Evolutionary conservation across 2,888 invertebrate species (phyloP).

Genomic region (Trissolcus japonicus): DNA sequence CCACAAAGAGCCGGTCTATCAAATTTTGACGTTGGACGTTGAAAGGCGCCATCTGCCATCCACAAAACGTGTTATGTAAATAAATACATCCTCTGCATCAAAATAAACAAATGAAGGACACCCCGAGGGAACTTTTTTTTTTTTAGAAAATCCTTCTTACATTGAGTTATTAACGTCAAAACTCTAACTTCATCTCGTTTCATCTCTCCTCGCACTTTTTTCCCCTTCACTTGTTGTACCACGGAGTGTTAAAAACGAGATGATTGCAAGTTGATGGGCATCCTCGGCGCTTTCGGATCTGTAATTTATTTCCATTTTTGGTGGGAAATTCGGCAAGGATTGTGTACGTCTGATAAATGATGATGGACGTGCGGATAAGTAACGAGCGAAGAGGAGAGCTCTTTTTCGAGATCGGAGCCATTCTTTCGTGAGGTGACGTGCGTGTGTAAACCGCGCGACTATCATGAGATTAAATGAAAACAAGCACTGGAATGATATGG

Average conservation of each 20-base stretch:
- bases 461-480: slow-evolving; percentile 50
- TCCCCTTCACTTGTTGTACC: too few relatives aligned
- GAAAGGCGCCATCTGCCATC: not conserved
- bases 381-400: slow-evolving; percentile 16
- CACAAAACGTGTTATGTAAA: not conserved
- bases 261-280: not conserved
- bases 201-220: too few relatives aligned
- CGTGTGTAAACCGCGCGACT: slow-evolving; percentile 16
- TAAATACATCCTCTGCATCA: too few relatives aligned
- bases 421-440: slow-evolving; percentile 18
- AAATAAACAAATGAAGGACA: too few relatives aligned
- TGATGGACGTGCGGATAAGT: slow-evolving; percentile 19
- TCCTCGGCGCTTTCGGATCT: not conserved
- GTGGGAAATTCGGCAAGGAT: slow-evolving; percentile 9
- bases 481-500: slow-evolving; percentile 39
- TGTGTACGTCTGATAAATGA: slow-evolving; percentile 22
- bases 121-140: too few relatives aligned
- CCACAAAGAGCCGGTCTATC: not conserved
- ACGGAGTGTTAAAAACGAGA: not conserved
- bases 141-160: too few relatives aligned
- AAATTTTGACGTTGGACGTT: not conserved
- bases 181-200: too few relatives aligned
- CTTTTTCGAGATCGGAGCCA: slow-evolving; percentile 13
- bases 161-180: too few relatives aligned
- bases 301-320: slow-evolving; percentile 5